Evolutionary conservation across 2,797 vertebrate genomes (phyloP).

Genomic region (Cheirogaleus major): DNA sequence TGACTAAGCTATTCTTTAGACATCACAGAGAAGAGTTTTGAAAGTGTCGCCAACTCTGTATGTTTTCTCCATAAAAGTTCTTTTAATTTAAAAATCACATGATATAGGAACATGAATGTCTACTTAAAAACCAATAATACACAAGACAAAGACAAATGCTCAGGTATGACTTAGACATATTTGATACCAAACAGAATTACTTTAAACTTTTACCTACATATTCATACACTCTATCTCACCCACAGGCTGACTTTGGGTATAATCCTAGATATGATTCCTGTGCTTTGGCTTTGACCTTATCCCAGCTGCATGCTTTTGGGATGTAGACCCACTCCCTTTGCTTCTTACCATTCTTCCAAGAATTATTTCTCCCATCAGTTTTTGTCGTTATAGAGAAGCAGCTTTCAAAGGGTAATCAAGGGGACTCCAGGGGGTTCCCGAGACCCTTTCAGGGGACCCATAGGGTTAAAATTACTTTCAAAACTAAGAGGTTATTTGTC

Average conservation of each 20-base stretch:
- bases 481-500: background rate
- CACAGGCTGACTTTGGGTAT: background rate
- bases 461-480: background rate
- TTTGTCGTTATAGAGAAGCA: background rate
- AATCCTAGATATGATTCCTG: background rate
- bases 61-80: background rate
- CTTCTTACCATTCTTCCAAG: background rate
- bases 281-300: background rate
- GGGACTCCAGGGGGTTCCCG: background rate
- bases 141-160: background rate
- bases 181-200: slow-evolving; percentile 4
- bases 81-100: slow-evolving; percentile 34
- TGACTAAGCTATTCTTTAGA: background rate
- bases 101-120: background rate
- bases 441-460: background rate
- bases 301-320: background rate
- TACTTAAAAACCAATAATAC: background rate
- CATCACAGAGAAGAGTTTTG: background rate
- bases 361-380: background rate
- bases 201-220: background rate
- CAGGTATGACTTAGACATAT: background rate
- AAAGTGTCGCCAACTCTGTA: background rate
- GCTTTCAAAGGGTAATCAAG: background rate
- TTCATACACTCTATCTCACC: background rate
- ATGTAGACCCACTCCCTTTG: background rate